These are phyloP conservation scores for Marasmarcha lunaedactyla DNA, from an alignment of 2,888 invertebrate genomes.

Conservation along the genomic window DNA sequence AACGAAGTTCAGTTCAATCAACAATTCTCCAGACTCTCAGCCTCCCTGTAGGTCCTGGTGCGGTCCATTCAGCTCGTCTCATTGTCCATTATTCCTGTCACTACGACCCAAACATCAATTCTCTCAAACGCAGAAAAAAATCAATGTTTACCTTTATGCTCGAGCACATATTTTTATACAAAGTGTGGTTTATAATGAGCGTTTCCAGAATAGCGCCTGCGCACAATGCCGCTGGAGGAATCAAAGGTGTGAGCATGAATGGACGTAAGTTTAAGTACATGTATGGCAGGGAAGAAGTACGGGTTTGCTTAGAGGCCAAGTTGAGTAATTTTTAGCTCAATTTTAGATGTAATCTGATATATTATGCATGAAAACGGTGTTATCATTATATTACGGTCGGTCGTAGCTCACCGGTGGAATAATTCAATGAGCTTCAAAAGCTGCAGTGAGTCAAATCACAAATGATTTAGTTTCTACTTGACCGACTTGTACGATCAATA, in stretches of 20 bases:
- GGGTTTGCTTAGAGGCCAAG: constrained; percentile 3
- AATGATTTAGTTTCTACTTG: too few species aligned
- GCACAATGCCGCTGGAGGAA: constrained; percentile 42
- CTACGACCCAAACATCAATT: constrained; percentile 62
- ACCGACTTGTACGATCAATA: too few species aligned
- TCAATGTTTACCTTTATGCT: constrained; percentile 68
- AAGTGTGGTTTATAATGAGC: constrained; percentile 63
- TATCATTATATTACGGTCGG: too few species aligned
- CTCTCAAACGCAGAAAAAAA: constrained; percentile 54
- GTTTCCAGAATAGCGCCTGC: constrained; percentile 68
- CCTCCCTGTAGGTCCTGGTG: constrained; percentile 25
- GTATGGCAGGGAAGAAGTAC: constrained; percentile 29
- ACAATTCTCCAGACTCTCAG: constrained; percentile 5
- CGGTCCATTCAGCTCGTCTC: constrained; percentile 61
- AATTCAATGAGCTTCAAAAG: too few species aligned
- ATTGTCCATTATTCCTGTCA: constrained; percentile 58
- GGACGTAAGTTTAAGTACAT: constrained; percentile 22
- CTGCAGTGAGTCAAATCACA: too few species aligned
- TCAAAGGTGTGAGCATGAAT: constrained; percentile 55
- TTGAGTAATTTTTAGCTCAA: too few species aligned
- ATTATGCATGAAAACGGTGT: too few species aligned
- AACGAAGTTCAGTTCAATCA: too few species aligned
- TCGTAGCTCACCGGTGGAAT: too few species aligned
- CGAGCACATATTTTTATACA: constrained; percentile 65
- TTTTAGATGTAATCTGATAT: too few species aligned